phyloP scores from a whole-genome alignment of 2,888 invertebrate genomes.

The Elysia crispata region DNA sequence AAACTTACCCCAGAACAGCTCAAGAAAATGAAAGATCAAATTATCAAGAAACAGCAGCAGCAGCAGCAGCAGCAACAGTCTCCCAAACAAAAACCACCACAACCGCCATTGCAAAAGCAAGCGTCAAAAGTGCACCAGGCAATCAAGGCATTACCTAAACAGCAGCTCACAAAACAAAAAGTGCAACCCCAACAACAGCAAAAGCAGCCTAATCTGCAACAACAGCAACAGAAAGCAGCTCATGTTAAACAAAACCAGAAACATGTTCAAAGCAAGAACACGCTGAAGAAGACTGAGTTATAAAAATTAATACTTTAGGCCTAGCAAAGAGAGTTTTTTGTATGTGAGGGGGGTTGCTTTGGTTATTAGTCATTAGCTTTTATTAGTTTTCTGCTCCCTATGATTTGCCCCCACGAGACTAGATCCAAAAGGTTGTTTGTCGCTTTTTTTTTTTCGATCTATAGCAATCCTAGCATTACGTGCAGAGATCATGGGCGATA shows the following conservation, averaged over 20 bases:
- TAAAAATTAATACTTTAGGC: too few relatives aligned
- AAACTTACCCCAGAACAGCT: neutral
- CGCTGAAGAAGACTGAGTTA: too few relatives aligned
- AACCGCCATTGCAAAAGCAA: neutral
- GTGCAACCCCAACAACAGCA: conserved; percentile 16
- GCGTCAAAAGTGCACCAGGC: neutral
- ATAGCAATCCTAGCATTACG: too few relatives aligned
- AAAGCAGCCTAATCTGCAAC: neutral
- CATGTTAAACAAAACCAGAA: neutral
- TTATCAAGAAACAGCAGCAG: neutral
- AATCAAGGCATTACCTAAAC: neutral
- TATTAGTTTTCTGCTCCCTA: too few relatives aligned
- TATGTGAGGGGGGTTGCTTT: too few relatives aligned
- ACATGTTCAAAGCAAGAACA: too few relatives aligned
- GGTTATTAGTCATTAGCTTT: too few relatives aligned
- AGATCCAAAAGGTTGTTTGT: too few relatives aligned
- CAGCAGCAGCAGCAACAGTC: conserved; percentile 14
- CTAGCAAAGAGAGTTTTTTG: too few relatives aligned
- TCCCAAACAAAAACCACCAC: neutral
- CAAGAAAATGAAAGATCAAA: neutral
- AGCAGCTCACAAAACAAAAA: conserved; percentile 1
- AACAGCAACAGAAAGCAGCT: neutral
- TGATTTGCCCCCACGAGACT: too few relatives aligned
- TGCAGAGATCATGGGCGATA: too few relatives aligned
- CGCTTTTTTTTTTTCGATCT: too few relatives aligned